A percentile compares a stretch with the other conserved stretches of the same genome.
Evolutionary conservation across 2,888 invertebrate species (phyloP).

Genomic region (Cheilosia grossa): DNA sequence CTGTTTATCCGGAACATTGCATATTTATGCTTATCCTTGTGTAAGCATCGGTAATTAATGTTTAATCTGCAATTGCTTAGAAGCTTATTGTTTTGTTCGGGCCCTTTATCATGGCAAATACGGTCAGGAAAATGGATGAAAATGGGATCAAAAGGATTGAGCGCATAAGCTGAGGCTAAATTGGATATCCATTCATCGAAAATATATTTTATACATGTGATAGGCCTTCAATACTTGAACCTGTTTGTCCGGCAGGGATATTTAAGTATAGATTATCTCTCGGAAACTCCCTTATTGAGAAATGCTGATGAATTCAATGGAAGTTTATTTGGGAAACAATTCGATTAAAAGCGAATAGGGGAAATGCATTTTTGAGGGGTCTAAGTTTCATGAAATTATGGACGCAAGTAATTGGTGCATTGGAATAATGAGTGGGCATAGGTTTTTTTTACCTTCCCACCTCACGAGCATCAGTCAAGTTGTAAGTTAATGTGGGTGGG

Average conservation of each 20-base stretch:
- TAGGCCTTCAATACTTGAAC: conserved; percentile 28
- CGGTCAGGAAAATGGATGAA: conserved; percentile 17
- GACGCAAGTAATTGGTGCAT: no score
- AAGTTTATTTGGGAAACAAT: no score
- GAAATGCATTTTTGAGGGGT: no score
- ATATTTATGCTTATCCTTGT: conserved; percentile 69
- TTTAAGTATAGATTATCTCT: no score
- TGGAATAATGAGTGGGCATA: no score
- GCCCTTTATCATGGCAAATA: conserved; percentile 36
- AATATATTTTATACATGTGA: background rate
- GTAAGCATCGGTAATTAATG: conserved; percentile 66
- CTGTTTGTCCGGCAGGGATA: background rate
- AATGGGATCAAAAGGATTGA: conserved; percentile 51
- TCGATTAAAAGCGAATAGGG: no score
- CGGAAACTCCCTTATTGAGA: no score
- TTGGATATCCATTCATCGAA: conserved; percentile 1
- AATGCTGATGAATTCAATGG: no score
- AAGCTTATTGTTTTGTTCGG: conserved; percentile 54
- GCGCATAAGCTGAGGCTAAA: conserved; percentile 23
- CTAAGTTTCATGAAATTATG: no score
- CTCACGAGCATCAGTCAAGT: no score
- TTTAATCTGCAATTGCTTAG: conserved; percentile 68
- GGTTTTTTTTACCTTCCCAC: no score
- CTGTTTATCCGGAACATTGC: conserved; percentile 43
- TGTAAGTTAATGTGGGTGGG: no score